Evolutionary conservation across 1,140 invertebrate species (phyloP), one percentile per base, ranked within the genome.

Genomic region (Zophobas morio): DNA sequence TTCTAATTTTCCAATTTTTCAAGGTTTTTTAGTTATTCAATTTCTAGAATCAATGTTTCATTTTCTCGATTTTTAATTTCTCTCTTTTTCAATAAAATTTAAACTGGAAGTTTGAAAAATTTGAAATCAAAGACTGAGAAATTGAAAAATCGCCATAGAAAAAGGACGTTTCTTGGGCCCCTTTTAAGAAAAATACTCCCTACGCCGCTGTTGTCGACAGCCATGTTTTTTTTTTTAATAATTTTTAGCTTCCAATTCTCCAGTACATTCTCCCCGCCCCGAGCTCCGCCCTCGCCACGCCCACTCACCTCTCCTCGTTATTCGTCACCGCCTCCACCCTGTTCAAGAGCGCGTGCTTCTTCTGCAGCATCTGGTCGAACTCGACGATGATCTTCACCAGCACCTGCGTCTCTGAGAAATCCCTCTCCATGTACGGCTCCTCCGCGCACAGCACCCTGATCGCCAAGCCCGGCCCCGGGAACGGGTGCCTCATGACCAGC

Each of bases 381-480:
- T 98, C 96, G 49, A 94, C 94, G 85, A 99, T 95, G 85, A 98
- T 96, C 89, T 96, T 96, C 53, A 97, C 93, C 84, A 99, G 92
- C 74, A 96, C 94, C 89, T 96, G 94, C 54, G 97, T 99, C 88
- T 99, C 97, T 5, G 95, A 94, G 88, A 98, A 99, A 87, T 98
- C 96, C 84, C 94, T 93, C 84, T 98, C 97, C 87, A 97, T 95
- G 85, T 92, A 99, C n/a, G 98, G 94, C 86, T 99, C 96, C 75
- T 98, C 95, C 46, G 96, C 96, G 89, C 98, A 99, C 34, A 99
- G 88, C 54, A 99, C 94, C 78, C 99, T 90, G 81, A 99, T 98
- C 32, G 98, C 97, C 54, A 99, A 88, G 32, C 98, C 98, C 8
- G 95, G 95, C 49, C 96, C 98, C 54, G 98, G 98, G 87, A 99